Evolutionary conservation across 2,113 vertebrate species (phyloP).

Genomic region (Eulacestoma nigropectus): DNA sequence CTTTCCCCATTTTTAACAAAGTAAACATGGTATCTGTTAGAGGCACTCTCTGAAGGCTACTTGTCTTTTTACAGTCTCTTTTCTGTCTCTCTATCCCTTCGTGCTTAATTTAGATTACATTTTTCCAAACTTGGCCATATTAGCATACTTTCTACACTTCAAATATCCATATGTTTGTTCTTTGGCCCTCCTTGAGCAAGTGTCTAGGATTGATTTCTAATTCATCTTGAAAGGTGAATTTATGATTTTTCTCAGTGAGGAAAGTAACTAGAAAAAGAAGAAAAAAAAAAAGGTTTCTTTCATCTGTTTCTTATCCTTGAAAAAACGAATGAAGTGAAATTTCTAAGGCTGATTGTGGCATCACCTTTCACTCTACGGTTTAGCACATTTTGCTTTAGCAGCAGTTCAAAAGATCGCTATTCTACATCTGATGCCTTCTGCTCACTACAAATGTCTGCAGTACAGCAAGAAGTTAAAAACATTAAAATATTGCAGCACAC

Average conservation of each 20-base stretch:
- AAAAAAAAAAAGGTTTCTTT: background rate
- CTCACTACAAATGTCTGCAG: background rate
- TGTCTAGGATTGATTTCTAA: background rate
- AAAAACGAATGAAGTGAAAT: background rate
- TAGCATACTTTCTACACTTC: background rate
- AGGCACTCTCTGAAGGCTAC: background rate
- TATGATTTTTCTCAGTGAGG: background rate
- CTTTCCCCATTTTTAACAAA: background rate
- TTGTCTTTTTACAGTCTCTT: background rate
- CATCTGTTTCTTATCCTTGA: background rate
- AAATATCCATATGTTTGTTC: background rate
- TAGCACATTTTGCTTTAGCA: constrained; percentile 21
- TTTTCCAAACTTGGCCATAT: background rate
- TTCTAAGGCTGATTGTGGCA: background rate
- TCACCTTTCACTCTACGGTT: constrained; percentile 5
- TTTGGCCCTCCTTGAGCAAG: background rate
- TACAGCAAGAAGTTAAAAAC: background rate
- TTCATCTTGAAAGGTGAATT: background rate
- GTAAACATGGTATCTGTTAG: background rate
- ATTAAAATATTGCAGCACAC: background rate
- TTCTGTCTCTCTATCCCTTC: background rate
- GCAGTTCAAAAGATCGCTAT: constrained; percentile 23
- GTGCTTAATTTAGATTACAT: background rate
- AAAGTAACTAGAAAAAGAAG: background rate
- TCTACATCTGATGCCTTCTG: constrained; percentile 27